Evolutionary conservation across 2,113 vertebrate genomes (phyloP), one percentile per base, ranked within the genome.

Genomic region (Hylia prasina): DNA sequence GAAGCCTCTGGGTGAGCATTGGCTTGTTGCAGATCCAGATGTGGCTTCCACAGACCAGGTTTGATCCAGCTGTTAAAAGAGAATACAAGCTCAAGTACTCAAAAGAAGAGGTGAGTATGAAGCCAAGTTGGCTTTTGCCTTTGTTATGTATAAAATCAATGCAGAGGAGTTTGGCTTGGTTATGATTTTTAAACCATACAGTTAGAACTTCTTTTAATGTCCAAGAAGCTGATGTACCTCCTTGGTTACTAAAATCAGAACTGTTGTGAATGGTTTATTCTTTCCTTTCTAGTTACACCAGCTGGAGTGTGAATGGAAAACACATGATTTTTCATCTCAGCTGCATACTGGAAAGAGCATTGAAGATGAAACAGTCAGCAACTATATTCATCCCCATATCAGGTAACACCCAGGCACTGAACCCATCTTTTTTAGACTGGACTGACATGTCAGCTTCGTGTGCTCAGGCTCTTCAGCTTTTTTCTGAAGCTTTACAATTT

Each of bases 1-100:
- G 99, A 40, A 98, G 98, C 39, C 98, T 99, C 94, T 99, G 99
- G 99, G 99, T 99, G 79, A 98, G 97, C 92, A 98, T 99, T 96
- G 99, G 99, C 86, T 98, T 99, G 91, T 84, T 99, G 81, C 99
- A 99, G 97, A 98, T 99, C 93, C 98, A 98, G 93, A 92, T 98
- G 21, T 99, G 99, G 99, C 98, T 98, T 50, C 99, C 99, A 0
- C 99, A 99, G 95, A 98, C 98, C 24, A 98, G 98, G 76, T 99
- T 99, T 86, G 99, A 99, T 97, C 99, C 99, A 3, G 99, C 99
- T 21, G 97, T 99, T 84, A 99, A 99, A 97, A 98, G 98, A 75
- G 98, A 98, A 37, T 99, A 99, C 97, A 99, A 99, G 94, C 98
- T 99, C 85, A 98, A 97, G 91, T 99, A 99, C 1, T 95, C 98